These are phyloP conservation scores for Sceliomorpha sp. DNA, from an alignment of 2,888 invertebrate genomes.

Conservation along the genomic window DNA sequence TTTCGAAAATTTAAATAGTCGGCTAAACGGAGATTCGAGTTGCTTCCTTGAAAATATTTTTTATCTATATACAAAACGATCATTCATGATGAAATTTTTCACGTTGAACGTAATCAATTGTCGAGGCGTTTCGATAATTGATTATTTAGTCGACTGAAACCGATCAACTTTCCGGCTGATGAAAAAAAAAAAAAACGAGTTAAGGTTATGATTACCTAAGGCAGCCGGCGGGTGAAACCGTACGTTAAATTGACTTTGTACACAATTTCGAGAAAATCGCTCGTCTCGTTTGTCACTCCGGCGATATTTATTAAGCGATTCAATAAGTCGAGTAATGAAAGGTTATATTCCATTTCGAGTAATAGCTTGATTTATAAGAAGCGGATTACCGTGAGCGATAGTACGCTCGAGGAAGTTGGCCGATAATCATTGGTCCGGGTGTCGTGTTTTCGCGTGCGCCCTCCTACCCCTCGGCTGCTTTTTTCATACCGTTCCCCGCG, in stretches of 20 bases:
- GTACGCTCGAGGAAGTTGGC: slow-evolving; percentile 36
- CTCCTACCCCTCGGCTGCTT: slow-evolving; percentile 31
- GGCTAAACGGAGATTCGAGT: too few species aligned
- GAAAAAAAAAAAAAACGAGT: too few species aligned
- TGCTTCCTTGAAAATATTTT: too few species aligned
- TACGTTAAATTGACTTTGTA: slow-evolving; percentile 22
- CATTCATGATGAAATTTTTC: too few species aligned
- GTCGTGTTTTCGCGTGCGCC: slow-evolving; percentile 42
- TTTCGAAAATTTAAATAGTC: too few species aligned
- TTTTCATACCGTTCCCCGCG: slow-evolving; percentile 30
- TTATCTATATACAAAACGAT: too few species aligned
- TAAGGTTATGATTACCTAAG: too few species aligned
- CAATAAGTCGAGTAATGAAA: slow-evolving; percentile 43
- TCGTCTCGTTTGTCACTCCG: slow-evolving; percentile 39
- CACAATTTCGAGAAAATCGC: slow-evolving; percentile 26
- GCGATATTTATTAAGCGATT: slow-evolving; percentile 37
- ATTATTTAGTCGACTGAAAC: too few species aligned
- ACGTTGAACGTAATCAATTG: too few species aligned
- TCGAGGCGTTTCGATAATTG: too few species aligned
- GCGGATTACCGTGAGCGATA: slow-evolving; percentile 33
- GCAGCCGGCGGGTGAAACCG: too few species aligned
- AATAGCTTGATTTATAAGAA: slow-evolving; percentile 38
- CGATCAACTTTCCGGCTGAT: neutral
- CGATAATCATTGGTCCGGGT: slow-evolving; percentile 47
- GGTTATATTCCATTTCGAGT: slow-evolving; percentile 46